Evolutionary conservation across 2,113 vertebrate species (phyloP).

Genomic region (Riparia riparia): DNA sequence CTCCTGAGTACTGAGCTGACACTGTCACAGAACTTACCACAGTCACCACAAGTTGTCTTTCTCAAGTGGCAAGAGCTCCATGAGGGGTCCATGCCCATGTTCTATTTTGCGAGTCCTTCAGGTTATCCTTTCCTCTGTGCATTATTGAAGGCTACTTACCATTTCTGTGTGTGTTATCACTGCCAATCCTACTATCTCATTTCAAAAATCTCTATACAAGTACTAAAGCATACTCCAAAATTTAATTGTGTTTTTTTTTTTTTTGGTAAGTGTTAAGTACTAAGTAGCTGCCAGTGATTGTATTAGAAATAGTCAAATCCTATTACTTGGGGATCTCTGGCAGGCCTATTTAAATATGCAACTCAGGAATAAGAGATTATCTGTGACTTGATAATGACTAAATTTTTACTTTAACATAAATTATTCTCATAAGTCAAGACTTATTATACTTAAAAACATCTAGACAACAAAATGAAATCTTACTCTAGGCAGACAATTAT

Average conservation of each 20-base stretch:
- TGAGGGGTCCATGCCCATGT: not conserved
- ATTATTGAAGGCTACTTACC: not conserved
- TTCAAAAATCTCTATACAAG: not conserved
- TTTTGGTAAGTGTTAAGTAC: not conserved
- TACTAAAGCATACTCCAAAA: not conserved
- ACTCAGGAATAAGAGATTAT: not conserved
- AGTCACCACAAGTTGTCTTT: not conserved
- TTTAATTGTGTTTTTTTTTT: not conserved
- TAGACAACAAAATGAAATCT: not conserved
- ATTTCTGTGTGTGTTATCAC: not conserved
- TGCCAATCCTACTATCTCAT: not conserved
- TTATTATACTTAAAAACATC: not conserved
- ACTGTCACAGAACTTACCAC: not conserved
- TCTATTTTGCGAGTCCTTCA: accelerated
- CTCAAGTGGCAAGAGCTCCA: not conserved
- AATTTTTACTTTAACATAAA: not conserved
- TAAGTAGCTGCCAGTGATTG: not conserved
- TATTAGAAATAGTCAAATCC: not conserved
- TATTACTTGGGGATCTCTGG: not conserved
- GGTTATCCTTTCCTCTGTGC: not conserved
- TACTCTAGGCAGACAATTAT: not conserved
- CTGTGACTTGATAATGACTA: not conserved
- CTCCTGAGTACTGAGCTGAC: not conserved
- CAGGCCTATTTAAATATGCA: not conserved
- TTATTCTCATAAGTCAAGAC: not conserved